phyloP scores from a whole-genome alignment of 2,888 invertebrate species.

The Chloroclystis v-ata region DNA sequence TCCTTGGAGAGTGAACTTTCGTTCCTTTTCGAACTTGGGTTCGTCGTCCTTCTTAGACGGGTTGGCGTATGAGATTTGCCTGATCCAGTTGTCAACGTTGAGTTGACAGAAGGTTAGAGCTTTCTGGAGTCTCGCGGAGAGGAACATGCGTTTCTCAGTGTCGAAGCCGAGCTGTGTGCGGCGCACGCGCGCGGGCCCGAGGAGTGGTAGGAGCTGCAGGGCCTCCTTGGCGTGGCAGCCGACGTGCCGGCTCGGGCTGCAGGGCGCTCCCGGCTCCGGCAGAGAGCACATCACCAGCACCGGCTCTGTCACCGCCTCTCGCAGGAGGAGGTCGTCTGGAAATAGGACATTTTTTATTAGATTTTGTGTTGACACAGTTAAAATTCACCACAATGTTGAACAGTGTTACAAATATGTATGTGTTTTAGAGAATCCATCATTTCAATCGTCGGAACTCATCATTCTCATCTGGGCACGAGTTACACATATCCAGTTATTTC shows the following conservation, averaged over 20 bases:
- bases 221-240: constrained; percentile 75
- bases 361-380: no score
- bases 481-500: no score
- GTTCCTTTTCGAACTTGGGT: constrained; percentile 73
- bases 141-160: constrained; percentile 80
- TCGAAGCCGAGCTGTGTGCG: constrained; percentile 81
- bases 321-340: constrained; percentile 77
- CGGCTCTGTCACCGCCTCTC: constrained; percentile 80
- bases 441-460: no score
- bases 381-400: no score
- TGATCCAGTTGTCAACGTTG: constrained; percentile 81
- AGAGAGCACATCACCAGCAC: constrained; percentile 82
- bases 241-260: constrained; percentile 72
- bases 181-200: constrained; percentile 58
- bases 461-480: no score
- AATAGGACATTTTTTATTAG: constrained; percentile 28
- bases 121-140: constrained; percentile 80
- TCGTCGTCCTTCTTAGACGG: constrained; percentile 71
- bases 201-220: constrained; percentile 71
- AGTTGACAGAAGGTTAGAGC: constrained; percentile 82
- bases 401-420: no score
- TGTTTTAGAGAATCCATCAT: no score
- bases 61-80: constrained; percentile 77
- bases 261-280: constrained; percentile 70
- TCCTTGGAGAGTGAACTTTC: constrained; percentile 73